Conservation (phyloP, 2,113 vertebrate genomes). For the Epinephelus moara region DNA sequence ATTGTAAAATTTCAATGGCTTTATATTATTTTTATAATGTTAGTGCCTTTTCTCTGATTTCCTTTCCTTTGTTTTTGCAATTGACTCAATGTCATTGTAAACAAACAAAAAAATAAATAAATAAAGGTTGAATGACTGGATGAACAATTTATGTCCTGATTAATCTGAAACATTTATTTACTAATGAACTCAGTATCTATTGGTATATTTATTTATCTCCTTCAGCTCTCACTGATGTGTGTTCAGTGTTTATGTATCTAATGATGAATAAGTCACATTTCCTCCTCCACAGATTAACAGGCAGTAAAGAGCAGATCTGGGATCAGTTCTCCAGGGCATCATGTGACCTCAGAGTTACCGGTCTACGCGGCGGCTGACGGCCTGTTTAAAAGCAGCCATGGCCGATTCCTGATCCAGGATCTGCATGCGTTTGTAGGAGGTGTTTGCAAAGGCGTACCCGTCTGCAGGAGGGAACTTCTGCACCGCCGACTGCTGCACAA, state of each 20-base stretch:
- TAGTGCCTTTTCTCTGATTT: no score
- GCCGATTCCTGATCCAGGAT: slow-evolving; percentile 88
- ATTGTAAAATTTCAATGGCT: no score
- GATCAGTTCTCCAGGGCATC: slow-evolving; percentile 85
- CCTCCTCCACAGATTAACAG: background rate
- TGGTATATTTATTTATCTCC: no score
- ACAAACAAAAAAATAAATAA: no score
- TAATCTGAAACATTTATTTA: background rate
- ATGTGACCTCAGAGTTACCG: slow-evolving; percentile 87
- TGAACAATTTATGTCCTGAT: background rate
- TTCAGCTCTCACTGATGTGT: background rate
- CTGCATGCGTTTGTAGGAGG: slow-evolving; percentile 83
- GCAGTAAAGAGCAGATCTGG: slow-evolving; percentile 20
- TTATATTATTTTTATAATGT: no score
- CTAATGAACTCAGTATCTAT: background rate
- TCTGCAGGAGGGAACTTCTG: slow-evolving; percentile 85
- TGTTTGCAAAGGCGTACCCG: slow-evolving; percentile 85
- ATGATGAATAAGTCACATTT: background rate
- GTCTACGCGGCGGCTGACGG: slow-evolving; percentile 87
- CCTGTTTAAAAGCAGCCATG: slow-evolving; percentile 88
- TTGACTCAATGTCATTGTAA: no score
- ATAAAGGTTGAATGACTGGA: no score
- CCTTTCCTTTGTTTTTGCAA: no score
- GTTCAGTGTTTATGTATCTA: background rate
- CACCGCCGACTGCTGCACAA: slow-evolving; percentile 79